A percentile compares a stretch with the other conserved stretches of the same genome.
These are phyloP conservation scores for Aldrovandia affinis DNA, from an alignment of 2,797 vertebrate genomes.

Conservation along the genomic window DNA sequence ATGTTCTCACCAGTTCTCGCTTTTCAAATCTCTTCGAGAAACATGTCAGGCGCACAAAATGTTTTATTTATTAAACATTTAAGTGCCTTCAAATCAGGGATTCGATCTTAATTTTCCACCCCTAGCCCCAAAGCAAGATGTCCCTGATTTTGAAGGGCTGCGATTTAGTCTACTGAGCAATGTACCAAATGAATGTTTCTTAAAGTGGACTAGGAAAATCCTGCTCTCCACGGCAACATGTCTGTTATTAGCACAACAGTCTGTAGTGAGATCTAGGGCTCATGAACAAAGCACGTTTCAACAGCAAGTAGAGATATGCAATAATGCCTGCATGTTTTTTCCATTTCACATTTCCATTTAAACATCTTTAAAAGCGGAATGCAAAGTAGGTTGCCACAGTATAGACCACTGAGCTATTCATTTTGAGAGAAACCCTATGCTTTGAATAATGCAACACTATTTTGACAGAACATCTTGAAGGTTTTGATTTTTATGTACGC, in stretches of 20 bases:
- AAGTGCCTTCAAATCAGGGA: neutral
- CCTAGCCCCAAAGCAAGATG: neutral
- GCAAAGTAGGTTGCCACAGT: neutral
- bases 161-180: slow-evolving; percentile 32
- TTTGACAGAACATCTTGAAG: neutral
- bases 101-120: neutral
- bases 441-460: neutral
- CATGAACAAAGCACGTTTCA: slow-evolving; percentile 38
- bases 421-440: neutral
- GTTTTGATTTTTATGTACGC: neutral
- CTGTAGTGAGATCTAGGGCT: slow-evolving; percentile 44
- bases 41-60: neutral
- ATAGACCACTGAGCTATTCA: neutral
- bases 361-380: neutral
- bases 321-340: slow-evolving; percentile 1
- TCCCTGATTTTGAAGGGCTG: neutral
- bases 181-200: slow-evolving; percentile 53
- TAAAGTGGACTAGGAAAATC: slow-evolving; percentile 49
- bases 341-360: neutral
- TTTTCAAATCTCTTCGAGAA: neutral
- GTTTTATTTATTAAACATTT: neutral
- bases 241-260: slow-evolving; percentile 62
- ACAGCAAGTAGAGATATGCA: slow-evolving; percentile 20
- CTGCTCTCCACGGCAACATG: slow-evolving; percentile 63
- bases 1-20: too few species aligned